Conservation (phyloP, 1,140 invertebrate species). For the Ridgeia piscesae region DNA sequence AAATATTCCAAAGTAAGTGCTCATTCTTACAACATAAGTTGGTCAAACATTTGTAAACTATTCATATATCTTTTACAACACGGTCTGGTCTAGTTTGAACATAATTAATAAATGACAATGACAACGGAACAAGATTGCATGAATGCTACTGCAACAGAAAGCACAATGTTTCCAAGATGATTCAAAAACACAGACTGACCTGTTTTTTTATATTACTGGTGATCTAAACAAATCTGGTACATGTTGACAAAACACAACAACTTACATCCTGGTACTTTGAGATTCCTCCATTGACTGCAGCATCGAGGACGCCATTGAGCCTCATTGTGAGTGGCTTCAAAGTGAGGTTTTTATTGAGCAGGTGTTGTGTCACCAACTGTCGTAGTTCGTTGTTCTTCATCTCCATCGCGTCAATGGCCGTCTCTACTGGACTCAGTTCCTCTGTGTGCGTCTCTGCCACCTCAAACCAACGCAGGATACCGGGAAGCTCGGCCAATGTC, state of each 20-base stretch:
- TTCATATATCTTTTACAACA: no score
- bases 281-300: slow-evolving; percentile 50
- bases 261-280: slow-evolving; percentile 50
- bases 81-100: no score
- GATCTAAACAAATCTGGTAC: no score
- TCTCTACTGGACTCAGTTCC: slow-evolving; percentile 23
- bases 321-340: slow-evolving; percentile 91
- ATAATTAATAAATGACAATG: no score
- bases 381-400: slow-evolving; percentile 42
- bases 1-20: no score
- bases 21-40: no score
- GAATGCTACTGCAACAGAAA: no score
- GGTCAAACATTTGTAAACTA: no score
- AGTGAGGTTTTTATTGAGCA: slow-evolving; percentile 32
- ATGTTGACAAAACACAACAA: background rate
- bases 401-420: slow-evolving; percentile 47
- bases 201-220: no score
- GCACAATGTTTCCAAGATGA: no score
- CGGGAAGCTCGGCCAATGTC: slow-evolving; percentile 47
- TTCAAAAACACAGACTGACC: no score
- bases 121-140: no score
- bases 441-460: slow-evolving; percentile 26
- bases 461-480: slow-evolving; percentile 53
- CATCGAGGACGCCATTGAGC: slow-evolving; percentile 59
- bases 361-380: slow-evolving; percentile 31